A percentile compares a stretch with the other conserved stretches of the same genome.
Evolutionary conservation across 2,113 vertebrate species (phyloP).

Genomic region (Craseonycteris thonglongyai): DNA sequence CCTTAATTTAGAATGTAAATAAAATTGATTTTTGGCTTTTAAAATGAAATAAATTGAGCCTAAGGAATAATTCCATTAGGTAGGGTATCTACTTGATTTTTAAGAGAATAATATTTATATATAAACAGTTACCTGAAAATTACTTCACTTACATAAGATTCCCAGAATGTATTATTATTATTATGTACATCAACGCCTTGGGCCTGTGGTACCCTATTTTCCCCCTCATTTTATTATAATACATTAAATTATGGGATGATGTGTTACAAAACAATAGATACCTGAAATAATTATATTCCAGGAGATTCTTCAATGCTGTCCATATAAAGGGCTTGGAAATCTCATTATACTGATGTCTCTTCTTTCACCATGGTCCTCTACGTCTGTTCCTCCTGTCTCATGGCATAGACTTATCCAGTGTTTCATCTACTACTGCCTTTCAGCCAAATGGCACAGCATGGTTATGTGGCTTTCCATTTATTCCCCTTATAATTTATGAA

Average conservation of each 20-base stretch:
- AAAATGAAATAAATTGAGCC: conserved; percentile 34
- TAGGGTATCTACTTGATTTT: conserved; percentile 15
- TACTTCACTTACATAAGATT: neutral
- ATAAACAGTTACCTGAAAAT: conserved; percentile 10
- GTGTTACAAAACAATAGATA: neutral
- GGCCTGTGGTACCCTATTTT: too few species aligned
- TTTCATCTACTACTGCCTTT: neutral
- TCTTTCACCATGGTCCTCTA: neutral
- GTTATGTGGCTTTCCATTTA: neutral
- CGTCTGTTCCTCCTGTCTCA: neutral
- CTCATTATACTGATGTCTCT: neutral
- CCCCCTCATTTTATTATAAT: neutral
- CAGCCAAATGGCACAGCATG: neutral
- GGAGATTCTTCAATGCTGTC: neutral
- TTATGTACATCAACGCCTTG: neutral
- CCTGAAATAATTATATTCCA: neutral
- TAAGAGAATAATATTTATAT: conserved; percentile 17
- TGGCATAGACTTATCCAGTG: neutral
- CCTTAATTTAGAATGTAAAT: conserved; percentile 19
- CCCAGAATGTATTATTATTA: neutral
- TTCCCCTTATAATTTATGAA: neutral
- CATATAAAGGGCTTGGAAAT: neutral
- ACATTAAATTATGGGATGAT: neutral
- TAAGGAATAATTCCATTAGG: neutral
- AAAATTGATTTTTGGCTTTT: conserved; percentile 26